Evolutionary conservation across 2,888 invertebrate species (phyloP).

Genomic region (Napeogenes inachia): DNA sequence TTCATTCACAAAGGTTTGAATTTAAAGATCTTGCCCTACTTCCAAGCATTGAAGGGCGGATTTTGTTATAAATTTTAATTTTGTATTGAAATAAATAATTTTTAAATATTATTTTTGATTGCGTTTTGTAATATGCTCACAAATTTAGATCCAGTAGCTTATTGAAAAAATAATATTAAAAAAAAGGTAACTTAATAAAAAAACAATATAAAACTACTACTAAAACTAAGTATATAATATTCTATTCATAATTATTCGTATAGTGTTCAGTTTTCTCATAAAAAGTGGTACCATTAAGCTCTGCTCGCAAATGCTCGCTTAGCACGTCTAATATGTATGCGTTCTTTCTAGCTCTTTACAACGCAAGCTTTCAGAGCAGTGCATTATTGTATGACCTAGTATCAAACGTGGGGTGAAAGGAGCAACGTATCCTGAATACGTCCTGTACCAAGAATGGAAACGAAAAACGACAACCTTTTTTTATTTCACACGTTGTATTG

Average conservation of each 20-base stretch:
- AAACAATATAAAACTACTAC: no score
- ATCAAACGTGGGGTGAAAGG: conserved; percentile 16
- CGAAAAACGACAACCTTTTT: background rate
- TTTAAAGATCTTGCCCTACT: conserved; percentile 1
- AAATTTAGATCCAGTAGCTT: no score
- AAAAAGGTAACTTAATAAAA: no score
- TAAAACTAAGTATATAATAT: no score
- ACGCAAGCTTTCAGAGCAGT: conserved; percentile 19
- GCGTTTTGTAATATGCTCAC: no score
- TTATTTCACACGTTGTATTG: background rate
- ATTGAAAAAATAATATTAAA: no score
- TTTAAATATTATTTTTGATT: no score
- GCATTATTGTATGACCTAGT: conserved; percentile 19
- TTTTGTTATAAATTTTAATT: background rate
- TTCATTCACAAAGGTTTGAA: conserved; percentile 9
- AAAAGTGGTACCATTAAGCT: background rate
- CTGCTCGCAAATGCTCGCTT: background rate
- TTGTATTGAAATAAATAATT: background rate
- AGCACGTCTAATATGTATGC: background rate
- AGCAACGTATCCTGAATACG: conserved; percentile 5
- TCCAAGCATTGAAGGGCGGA: background rate
- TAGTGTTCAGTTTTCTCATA: no score
- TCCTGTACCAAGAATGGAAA: conserved; percentile 1
- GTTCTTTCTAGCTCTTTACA: conserved; percentile 27
- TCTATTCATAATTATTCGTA: no score